Percentiles rank a stretch among this genome's conserved stretches.
Conservation (phyloP, 2,113 vertebrate species). For the Seriola aureovittata region DNA sequence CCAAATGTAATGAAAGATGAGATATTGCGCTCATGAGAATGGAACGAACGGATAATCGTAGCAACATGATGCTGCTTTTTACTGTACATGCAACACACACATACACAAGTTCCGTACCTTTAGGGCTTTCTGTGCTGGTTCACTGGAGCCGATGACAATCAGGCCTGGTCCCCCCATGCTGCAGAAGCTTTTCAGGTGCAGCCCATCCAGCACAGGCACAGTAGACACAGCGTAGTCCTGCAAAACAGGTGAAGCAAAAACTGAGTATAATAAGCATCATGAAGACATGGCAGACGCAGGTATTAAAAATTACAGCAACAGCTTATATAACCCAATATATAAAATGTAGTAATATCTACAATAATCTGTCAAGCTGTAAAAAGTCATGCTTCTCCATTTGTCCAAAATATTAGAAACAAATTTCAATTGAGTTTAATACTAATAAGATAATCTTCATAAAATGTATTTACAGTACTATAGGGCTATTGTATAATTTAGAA, state of each 20-base stretch:
- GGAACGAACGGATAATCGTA: not conserved
- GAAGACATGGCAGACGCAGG: not conserved
- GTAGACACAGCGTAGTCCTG: slow-evolving; percentile 95
- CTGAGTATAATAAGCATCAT: not conserved
- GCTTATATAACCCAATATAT: not conserved
- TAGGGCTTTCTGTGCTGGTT: slow-evolving; percentile 94
- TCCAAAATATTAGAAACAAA: not conserved
- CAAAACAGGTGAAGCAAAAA: slow-evolving; percentile 41
- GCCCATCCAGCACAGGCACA: slow-evolving; percentile 88
- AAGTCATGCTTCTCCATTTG: not conserved
- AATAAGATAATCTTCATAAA: not conserved
- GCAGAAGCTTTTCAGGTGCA: slow-evolving; percentile 98
- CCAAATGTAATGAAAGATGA: not conserved
- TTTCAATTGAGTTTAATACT: not conserved
- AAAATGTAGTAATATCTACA: not conserved
- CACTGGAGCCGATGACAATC: slow-evolving; percentile 94
- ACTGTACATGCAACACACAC: slow-evolving; percentile 32
- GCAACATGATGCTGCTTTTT: not conserved
- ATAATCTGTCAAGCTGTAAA: not conserved
- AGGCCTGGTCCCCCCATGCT: slow-evolving; percentile 98
- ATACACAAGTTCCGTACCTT: slow-evolving; percentile 86
- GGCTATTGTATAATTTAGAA: not conserved
- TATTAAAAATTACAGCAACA: not conserved
- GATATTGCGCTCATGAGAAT: too few relatives aligned
- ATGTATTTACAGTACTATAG: not conserved